Evolutionary conservation across 2,888 invertebrate species (phyloP).

Genomic region (Patella caerulea): DNA sequence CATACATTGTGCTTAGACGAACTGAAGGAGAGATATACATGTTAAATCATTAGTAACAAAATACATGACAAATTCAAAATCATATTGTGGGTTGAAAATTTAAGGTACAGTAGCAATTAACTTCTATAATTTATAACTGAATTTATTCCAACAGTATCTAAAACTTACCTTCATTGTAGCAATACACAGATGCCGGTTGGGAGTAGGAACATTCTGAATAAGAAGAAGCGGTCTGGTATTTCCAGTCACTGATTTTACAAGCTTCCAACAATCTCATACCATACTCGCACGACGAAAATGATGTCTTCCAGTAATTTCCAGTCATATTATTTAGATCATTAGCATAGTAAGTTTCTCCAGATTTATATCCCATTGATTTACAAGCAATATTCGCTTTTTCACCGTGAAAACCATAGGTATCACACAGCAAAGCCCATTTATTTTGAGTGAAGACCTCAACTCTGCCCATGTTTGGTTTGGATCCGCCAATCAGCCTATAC

Average conservation of each 20-base stretch:
- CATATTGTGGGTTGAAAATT: too few species aligned
- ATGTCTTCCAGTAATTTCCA: too few species aligned
- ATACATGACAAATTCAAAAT: neutral
- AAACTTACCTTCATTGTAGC: neutral
- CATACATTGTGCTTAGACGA: neutral
- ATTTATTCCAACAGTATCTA: neutral
- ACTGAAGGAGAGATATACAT: conserved; percentile 2
- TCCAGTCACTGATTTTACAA: too few species aligned
- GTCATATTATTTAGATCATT: neutral
- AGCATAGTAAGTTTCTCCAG: neutral
- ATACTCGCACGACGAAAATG: too few species aligned
- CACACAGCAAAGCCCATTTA: conserved; percentile 6
- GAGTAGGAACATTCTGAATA: neutral
- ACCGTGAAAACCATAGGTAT: neutral
- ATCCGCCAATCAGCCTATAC: neutral
- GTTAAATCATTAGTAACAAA: neutral
- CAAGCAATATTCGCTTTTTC: neutral
- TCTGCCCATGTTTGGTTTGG: conserved; percentile 5
- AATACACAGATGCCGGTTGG: neutral
- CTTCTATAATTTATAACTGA: too few species aligned
- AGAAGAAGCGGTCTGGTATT: too few species aligned
- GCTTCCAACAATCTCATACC: too few species aligned
- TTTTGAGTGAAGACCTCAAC: neutral
- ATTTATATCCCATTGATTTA: neutral
- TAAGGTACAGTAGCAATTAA: too few species aligned